phyloP scores from a whole-genome alignment of 35 echinoderm and acorn worm species.

The Heliocidaris erythrogramma region DNA sequence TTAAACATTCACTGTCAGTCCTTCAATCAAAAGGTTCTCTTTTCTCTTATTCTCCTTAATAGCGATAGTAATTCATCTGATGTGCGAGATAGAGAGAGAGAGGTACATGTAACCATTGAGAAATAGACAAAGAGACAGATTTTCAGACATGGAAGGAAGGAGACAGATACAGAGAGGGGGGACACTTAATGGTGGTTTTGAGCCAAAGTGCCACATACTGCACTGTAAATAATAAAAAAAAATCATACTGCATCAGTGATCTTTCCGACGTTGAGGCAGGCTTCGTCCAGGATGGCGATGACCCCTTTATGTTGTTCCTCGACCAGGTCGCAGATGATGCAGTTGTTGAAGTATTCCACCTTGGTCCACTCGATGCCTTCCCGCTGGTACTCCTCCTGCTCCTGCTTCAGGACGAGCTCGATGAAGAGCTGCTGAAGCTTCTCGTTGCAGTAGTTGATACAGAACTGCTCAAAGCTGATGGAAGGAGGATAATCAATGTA shows the following conservation, averaged over 20 bases:
- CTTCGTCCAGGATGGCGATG: conserved; percentile 91
- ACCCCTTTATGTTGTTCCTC: conserved; percentile 91
- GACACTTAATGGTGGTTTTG: too few relatives aligned
- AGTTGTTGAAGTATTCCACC: conserved; percentile 94
- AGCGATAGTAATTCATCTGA: too few relatives aligned
- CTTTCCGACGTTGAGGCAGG: conserved; percentile 94
- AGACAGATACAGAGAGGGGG: too few relatives aligned
- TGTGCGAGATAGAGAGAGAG: too few relatives aligned
- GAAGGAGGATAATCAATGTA: background rate
- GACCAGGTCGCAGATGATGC: conserved; percentile 95
- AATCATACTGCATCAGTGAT: conserved; percentile 80
- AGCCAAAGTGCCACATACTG: too few relatives aligned
- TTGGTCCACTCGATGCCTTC: conserved; percentile 97
- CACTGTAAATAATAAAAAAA: too few relatives aligned
- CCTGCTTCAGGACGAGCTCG: conserved; percentile 93
- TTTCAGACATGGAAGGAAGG: too few relatives aligned
- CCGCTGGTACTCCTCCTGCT: conserved; percentile 96
- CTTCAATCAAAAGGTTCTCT: too few relatives aligned
- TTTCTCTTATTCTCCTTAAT: too few relatives aligned
- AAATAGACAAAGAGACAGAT: too few relatives aligned
- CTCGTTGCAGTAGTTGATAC: conserved; percentile 99
- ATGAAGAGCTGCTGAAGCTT: conserved; percentile 98
- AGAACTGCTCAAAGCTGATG: conserved; percentile 98
- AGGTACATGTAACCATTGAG: too few relatives aligned
- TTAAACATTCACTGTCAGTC: too few relatives aligned